Evolutionary conservation across 2,888 invertebrate genomes (phyloP).

Genomic region (Parnassius apollo): DNA sequence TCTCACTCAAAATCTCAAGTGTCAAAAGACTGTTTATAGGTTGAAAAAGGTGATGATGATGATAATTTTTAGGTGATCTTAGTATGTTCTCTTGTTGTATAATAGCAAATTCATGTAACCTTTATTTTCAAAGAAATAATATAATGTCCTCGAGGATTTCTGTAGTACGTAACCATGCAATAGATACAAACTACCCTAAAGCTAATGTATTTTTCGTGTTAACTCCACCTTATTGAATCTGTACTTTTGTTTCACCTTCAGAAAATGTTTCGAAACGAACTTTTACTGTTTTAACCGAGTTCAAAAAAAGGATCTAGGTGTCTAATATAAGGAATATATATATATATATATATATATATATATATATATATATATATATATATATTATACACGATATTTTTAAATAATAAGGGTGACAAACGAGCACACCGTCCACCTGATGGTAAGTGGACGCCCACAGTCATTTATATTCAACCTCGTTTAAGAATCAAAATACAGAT

Average conservation of each 20-base stretch:
- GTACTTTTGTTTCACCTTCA: conserved; percentile 1
- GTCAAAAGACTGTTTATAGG: neutral
- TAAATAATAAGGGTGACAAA: too few species aligned
- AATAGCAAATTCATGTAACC: neutral
- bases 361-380: too few species aligned
- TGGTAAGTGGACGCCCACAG: too few species aligned
- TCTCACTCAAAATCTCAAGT: too few species aligned
- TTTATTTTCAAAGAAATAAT: neutral
- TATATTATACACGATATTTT: too few species aligned
- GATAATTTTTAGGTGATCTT: neutral
- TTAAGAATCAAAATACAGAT: too few species aligned
- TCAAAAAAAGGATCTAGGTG: too few species aligned
- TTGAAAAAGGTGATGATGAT: neutral
- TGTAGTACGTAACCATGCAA: neutral
- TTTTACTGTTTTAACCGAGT: neutral
- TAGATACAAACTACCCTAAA: conserved; percentile 6
- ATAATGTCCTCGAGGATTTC: neutral
- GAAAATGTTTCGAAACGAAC: neutral
- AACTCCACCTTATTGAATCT: neutral
- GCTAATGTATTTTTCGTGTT: conserved; percentile 22
- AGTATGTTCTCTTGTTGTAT: neutral
- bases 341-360: too few species aligned
- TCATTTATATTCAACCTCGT: too few species aligned
- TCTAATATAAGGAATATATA: too few species aligned
- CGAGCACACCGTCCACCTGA: too few species aligned